Base-by-base conservation (phyloP, 1,140 invertebrate species). In the Bradynema listronoti region DNA sequence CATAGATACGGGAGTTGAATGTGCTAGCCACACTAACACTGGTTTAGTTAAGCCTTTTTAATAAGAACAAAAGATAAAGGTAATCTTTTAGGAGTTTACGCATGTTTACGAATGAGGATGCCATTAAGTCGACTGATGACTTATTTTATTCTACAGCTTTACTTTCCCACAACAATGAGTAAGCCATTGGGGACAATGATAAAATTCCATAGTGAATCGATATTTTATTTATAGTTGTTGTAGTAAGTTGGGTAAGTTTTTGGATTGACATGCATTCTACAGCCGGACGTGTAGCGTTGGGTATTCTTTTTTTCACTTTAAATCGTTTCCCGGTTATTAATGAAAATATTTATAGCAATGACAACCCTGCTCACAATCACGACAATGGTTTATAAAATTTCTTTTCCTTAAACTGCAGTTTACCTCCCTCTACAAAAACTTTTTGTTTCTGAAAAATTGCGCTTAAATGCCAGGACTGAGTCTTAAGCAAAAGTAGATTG, bases 21-120 rank as follows among this genome's bases (percentile, higher is more conserved):
- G 67, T 32, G 66, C 67, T 11, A 71, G 68, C 54, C 61, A 68
- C 34, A 69, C 67, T 9, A 69, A 72, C 47, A 69, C 67, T 30
- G 67, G 67, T 68, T 42, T 58, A 27, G 33, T 9, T 9, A 16
- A 50, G n/a, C 14, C 22, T n/a, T n/a, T 58, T 24, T 49, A 4
- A 16, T 19, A 5, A 55, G 16, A n/a, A 7, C 32, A 29, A 22
- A 33, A 9, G 30, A 50, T 9, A 9, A 7, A 52, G 25, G n/a
- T 36, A 0, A 24, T 24, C 24, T 65, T 56, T 55, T 24, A 64
- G 62, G 63, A 19, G 41, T 52, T 7, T 69, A 69, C 46, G 67
- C 55, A 14, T 72, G 67, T 32, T 49, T 69, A n/a, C 41, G 67
- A 27, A 72, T 69, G 67, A 34, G 67, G 30, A 24, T 69, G 29